These are phyloP conservation scores for Neoitamus cyanurus DNA, from an alignment of 2,888 invertebrate species.

Conservation along the genomic window DNA sequence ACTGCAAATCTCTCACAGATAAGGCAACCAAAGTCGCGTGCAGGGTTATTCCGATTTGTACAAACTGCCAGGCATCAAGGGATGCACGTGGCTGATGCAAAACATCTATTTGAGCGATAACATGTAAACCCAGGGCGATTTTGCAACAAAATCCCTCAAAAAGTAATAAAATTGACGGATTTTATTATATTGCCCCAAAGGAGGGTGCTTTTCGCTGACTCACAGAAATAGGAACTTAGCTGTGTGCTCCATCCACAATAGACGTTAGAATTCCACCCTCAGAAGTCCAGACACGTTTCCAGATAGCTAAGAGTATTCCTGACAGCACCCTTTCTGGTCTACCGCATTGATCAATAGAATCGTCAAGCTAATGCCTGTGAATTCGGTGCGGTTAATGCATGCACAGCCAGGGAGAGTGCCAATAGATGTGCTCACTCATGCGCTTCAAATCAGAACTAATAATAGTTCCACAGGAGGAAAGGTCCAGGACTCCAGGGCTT, in stretches of 20 bases:
- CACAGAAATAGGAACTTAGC: not conserved
- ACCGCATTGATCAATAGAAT: conserved; percentile 23
- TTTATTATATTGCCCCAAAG: not conserved
- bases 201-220: not conserved
- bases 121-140: not conserved
- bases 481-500: not conserved
- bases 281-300: conserved; percentile 28
- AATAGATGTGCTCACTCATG: conserved; percentile 37
- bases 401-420: conserved; percentile 21
- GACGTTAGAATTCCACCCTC: not conserved
- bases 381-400: conserved; percentile 23
- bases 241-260: not conserved
- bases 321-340: conserved; percentile 7
- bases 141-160: not conserved
- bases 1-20: not conserved
- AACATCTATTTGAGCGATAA: not conserved
- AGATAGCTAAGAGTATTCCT: conserved; percentile 8
- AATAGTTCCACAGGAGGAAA: not conserved
- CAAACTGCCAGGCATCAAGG: not conserved
- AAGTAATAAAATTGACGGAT: not conserved
- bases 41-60: not conserved
- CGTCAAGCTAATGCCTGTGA: conserved; percentile 28
- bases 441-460: conserved; percentile 44
- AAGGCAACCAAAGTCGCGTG: not conserved
- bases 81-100: not conserved